These are phyloP conservation scores for Formicarius rufipectus DNA, from an alignment of 2,113 vertebrate genomes.

Conservation along the genomic window DNA sequence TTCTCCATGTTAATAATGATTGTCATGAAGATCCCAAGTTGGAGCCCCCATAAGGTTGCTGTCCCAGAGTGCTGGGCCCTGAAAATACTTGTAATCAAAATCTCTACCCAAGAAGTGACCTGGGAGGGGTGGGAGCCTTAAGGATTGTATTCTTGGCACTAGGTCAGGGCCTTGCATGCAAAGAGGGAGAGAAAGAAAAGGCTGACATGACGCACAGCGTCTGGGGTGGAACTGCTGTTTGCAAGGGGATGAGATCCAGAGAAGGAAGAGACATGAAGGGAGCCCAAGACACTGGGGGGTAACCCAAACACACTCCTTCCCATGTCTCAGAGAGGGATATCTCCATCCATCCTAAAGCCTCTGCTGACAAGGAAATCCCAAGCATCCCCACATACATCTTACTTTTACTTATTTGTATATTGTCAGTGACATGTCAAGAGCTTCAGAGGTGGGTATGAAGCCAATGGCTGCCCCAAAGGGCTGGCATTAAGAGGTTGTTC, in stretches of 20 bases:
- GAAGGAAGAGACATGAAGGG: neutral
- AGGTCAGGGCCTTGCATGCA: neutral
- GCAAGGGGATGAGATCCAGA: neutral
- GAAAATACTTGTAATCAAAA: neutral
- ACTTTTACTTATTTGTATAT: neutral
- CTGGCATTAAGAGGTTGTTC: neutral
- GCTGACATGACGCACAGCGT: neutral
- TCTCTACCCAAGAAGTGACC: neutral
- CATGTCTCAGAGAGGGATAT: neutral
- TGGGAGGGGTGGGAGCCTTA: neutral
- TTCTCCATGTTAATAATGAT: neutral
- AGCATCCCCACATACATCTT: neutral
- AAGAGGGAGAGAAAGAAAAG: neutral
- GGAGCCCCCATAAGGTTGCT: neutral
- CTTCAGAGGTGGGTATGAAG: neutral
- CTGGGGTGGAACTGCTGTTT: neutral
- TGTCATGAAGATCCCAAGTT: neutral
- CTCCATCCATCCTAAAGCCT: neutral
- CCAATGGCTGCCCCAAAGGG: neutral
- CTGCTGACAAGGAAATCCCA: neutral
- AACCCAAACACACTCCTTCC: neutral
- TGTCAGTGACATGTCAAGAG: neutral
- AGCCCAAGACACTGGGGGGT: neutral
- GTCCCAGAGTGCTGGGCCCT: neutral
- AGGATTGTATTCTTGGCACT: neutral